phyloP scores from a whole-genome alignment of 2,797 vertebrate genomes.

The Mus spretus region DNA sequence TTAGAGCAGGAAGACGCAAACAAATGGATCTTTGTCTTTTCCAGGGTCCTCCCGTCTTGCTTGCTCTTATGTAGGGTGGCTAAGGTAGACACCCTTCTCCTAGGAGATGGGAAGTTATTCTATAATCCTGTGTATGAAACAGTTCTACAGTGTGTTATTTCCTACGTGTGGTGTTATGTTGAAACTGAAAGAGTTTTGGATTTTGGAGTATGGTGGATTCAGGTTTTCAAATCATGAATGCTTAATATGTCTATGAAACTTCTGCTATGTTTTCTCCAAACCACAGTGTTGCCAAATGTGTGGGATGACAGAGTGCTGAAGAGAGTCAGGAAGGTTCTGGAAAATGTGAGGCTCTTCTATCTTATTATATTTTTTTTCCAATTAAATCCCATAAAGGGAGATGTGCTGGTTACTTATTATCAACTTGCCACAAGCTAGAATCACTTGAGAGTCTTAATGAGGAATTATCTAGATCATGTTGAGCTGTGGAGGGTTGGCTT shows the following conservation, averaged over 20 bases:
- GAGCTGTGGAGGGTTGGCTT: neutral
- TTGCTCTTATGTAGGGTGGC: neutral
- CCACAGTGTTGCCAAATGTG: neutral
- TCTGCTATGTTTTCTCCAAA: neutral
- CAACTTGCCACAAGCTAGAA: neutral
- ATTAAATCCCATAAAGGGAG: constrained; percentile 15
- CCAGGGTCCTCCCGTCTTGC: neutral
- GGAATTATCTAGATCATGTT: neutral
- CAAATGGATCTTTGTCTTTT: neutral
- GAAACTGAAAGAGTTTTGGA: neutral
- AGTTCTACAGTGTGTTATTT: neutral
- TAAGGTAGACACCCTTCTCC: neutral
- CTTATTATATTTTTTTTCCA: neutral
- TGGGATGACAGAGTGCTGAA: neutral
- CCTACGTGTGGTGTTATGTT: neutral
- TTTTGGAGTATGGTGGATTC: neutral
- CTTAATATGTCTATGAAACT: neutral
- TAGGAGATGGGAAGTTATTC: neutral
- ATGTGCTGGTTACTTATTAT: neutral
- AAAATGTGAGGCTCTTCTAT: neutral
- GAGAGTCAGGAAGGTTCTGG: neutral
- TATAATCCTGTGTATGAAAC: neutral
- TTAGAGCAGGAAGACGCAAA: neutral
- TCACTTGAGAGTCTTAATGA: neutral
- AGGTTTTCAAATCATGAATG: neutral